Percentiles rank a stretch among this genome's conserved stretches.
phyloP scores from a whole-genome alignment of 2,113 vertebrate species.

The Petaurus breviceps region DNA sequence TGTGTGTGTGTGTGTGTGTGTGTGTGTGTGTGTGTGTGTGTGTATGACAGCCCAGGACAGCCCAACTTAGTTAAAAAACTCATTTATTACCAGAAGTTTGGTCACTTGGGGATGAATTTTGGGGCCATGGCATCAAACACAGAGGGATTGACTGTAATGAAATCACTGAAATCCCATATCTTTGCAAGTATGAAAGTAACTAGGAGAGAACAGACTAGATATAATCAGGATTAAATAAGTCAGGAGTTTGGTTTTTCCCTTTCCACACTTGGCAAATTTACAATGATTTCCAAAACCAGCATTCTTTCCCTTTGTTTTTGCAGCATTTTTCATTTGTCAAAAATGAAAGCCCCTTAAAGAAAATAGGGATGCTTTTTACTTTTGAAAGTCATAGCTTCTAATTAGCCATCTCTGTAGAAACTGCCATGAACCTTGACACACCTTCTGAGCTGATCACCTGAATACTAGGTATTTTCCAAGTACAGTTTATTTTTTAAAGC shows the following conservation, averaged over 20 bases:
- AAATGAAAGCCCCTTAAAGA: not conserved
- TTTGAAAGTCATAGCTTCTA: not conserved
- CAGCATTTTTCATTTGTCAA: not conserved
- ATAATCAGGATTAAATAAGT: not conserved
- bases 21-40: too few relatives aligned
- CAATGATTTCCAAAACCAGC: not conserved
- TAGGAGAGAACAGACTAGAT: not conserved
- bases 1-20: too few relatives aligned
- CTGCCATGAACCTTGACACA: not conserved
- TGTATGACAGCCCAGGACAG: too few relatives aligned
- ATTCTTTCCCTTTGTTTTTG: not conserved
- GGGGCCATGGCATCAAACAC: not conserved
- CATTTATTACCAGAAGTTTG: too few relatives aligned
- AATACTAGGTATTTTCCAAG: not conserved
- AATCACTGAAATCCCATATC: not conserved
- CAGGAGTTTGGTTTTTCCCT: not conserved
- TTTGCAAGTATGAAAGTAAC: not conserved
- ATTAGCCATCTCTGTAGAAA: not conserved
- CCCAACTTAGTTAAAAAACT: too few relatives aligned
- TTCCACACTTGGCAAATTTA: not conserved
- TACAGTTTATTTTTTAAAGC: not conserved
- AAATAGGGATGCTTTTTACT: not conserved
- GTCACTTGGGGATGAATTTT: too few relatives aligned
- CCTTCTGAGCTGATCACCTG: not conserved
- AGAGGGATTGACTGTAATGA: not conserved